A percentile compares a stretch with the other conserved stretches of the same genome.
These are phyloP conservation scores for Platerodrilus igneus DNA, from an alignment of 2,888 invertebrate genomes.

Conservation along the genomic window DNA sequence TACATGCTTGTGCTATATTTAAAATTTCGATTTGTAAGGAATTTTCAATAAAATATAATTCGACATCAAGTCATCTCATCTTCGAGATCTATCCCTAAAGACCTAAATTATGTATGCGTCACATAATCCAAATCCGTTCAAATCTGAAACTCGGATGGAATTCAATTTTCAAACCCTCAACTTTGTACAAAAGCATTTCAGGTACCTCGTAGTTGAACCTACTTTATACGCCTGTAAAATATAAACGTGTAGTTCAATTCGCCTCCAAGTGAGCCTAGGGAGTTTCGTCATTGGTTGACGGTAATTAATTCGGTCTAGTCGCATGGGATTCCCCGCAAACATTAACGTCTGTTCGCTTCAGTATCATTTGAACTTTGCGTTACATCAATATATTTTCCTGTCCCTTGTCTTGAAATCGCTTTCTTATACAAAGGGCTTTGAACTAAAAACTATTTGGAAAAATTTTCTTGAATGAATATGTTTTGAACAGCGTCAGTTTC, in stretches of 20 bases:
- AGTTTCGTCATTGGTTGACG: conserved; percentile 33
- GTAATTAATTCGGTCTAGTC: conserved; percentile 41
- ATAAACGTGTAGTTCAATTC: too few relatives aligned
- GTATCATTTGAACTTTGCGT: conserved; percentile 38
- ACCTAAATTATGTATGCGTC: too few relatives aligned
- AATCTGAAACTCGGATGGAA: conserved; percentile 19
- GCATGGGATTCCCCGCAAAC: conserved; percentile 39
- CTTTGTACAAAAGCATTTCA: conserved; percentile 23
- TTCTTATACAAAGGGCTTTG: too few relatives aligned
- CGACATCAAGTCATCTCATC: too few relatives aligned
- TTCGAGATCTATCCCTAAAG: too few relatives aligned
- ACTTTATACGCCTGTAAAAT: conserved; percentile 16
- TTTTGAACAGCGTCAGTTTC: conserved; percentile 20
- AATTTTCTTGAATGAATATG: conserved; percentile 3
- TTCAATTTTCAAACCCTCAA: conserved; percentile 22
- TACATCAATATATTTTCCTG: conserved; percentile 26
- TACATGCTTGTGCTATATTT: too few relatives aligned
- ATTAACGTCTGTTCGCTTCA: conserved; percentile 35
- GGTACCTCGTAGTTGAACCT: conserved; percentile 18
- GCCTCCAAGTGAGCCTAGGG: conserved; percentile 21
- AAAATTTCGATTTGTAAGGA: too few relatives aligned
- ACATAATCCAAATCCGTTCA: too few relatives aligned
- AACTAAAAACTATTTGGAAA: conserved; percentile 8
- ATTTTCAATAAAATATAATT: too few relatives aligned
- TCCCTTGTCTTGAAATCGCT: too few relatives aligned